Percentiles rank a stretch among this genome's conserved stretches.
Conservation (phyloP, 2,888 invertebrate genomes). For the Caradrina clavipalpis region DNA sequence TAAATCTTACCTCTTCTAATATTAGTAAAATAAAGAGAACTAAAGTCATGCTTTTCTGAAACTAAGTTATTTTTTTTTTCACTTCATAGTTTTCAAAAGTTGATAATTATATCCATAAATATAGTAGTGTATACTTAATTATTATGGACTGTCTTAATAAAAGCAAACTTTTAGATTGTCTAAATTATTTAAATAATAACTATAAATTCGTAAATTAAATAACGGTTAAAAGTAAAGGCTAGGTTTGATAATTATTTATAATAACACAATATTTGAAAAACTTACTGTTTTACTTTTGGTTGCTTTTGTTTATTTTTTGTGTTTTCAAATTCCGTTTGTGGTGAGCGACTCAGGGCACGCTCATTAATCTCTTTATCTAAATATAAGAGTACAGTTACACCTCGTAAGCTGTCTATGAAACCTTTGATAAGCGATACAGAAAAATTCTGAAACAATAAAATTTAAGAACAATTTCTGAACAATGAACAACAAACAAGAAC, state of each 20-base stretch:
- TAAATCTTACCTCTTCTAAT: no score
- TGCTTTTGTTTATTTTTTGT: conserved; percentile 85
- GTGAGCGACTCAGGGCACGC: conserved; percentile 89
- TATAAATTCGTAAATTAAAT: no score
- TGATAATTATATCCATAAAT: no score
- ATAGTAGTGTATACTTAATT: no score
- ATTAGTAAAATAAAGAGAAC: no score
- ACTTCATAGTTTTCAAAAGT: no score
- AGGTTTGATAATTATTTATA: neutral
- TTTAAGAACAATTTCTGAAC: conserved; percentile 65
- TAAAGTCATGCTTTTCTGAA: no score
- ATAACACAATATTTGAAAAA: conserved; percentile 37
- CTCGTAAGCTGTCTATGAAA: conserved; percentile 94
- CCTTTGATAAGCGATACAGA: conserved; percentile 93
- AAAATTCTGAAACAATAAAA: conserved; percentile 91
- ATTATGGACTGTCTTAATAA: no score
- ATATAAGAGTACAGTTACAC: conserved; percentile 94
- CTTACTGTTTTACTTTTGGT: conserved; percentile 90
- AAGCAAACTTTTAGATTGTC: no score
- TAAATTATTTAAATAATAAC: no score
- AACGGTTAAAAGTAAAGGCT: neutral
- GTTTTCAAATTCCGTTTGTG: conserved; percentile 85
- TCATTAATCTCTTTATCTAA: conserved; percentile 95
- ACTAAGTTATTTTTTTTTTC: no score
- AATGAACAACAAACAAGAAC: conserved; percentile 59